A percentile compares a stretch with the other conserved stretches of the same genome.
Evolutionary conservation across 2,113 vertebrate species (phyloP).

Genomic region (Cyanoderma ruficeps): DNA sequence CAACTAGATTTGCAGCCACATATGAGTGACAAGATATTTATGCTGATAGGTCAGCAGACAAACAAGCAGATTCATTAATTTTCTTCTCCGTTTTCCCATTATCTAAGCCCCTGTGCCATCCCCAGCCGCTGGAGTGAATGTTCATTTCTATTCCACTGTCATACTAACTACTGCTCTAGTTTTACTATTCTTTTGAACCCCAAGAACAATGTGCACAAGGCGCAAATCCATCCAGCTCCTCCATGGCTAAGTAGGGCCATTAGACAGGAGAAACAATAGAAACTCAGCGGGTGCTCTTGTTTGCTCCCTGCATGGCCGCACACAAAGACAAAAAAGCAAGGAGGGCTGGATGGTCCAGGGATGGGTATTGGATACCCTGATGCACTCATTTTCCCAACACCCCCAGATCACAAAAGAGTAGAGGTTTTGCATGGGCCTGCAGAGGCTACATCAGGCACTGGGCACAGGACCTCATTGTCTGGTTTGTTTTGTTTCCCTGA

Average conservation of each 20-base stretch:
- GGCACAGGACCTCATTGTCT: conserved; percentile 58
- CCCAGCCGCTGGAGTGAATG: conserved; percentile 36
- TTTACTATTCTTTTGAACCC: conserved; percentile 67
- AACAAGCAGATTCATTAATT: conserved; percentile 46
- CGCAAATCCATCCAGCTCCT: conserved; percentile 58
- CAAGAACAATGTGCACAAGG: conserved; percentile 56
- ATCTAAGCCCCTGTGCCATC: conserved; percentile 35
- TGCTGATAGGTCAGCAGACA: conserved; percentile 16
- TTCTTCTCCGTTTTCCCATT: conserved; percentile 29
- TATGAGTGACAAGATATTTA: conserved; percentile 42
- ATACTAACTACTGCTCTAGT: conserved; percentile 58
- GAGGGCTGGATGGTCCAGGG: conserved; percentile 42
- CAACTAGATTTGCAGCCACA: not conserved
- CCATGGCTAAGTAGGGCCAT: conserved; percentile 60
- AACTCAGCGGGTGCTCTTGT: conserved; percentile 47
- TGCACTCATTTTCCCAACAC: conserved; percentile 53
- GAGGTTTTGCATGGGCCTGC: conserved; percentile 24
- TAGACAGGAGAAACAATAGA: conserved; percentile 67
- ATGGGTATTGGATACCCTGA: conserved; percentile 42
- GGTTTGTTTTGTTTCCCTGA: conserved; percentile 60
- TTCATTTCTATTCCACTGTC: conserved; percentile 63
- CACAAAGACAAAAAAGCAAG: conserved; percentile 62
- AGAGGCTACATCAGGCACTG: conserved; percentile 39
- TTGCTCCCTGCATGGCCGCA: conserved; percentile 57
- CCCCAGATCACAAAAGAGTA: conserved; percentile 46